These are phyloP conservation scores for Hydrophis major DNA, from an alignment of 2,797 vertebrate genomes.

Conservation along the genomic window DNA sequence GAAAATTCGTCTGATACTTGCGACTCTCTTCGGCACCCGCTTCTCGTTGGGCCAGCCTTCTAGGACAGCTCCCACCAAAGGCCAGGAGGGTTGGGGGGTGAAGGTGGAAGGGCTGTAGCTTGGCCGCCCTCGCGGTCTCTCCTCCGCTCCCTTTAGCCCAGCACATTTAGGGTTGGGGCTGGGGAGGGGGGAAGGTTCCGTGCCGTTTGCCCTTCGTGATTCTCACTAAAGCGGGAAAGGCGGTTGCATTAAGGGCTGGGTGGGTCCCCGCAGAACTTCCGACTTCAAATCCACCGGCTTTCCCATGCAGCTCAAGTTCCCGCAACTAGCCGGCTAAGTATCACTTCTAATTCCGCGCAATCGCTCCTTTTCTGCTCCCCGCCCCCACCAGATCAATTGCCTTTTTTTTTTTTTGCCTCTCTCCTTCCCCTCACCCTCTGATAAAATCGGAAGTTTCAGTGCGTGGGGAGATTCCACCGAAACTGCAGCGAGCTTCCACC, in stretches of 20 bases:
- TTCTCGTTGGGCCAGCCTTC: not conserved
- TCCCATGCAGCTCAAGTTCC: not conserved
- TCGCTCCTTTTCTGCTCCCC: not conserved
- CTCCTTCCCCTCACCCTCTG: not conserved
- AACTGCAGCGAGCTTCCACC: not conserved
- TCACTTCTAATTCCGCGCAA: not conserved
- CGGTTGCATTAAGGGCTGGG: not conserved
- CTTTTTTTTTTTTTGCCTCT: not conserved
- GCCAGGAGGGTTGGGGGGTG: not conserved
- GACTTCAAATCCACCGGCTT: not conserved
- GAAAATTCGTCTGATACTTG: not conserved
- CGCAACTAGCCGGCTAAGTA: not conserved
- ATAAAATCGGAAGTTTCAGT: not conserved
- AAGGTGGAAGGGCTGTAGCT: not conserved
- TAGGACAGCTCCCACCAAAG: not conserved
- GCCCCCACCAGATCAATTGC: not conserved
- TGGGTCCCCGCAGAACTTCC: not conserved
- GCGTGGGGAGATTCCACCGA: not conserved
- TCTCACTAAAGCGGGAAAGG: not conserved
- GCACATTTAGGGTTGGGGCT: not conserved
- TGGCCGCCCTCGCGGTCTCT: not conserved
- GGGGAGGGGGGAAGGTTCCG: not conserved
- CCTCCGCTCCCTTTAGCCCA: not conserved
- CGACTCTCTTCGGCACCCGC: not conserved
- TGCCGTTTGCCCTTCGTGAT: not conserved